Conservation (phyloP, 2,797 vertebrate species). For the Neosilurus hyrtlii region DNA sequence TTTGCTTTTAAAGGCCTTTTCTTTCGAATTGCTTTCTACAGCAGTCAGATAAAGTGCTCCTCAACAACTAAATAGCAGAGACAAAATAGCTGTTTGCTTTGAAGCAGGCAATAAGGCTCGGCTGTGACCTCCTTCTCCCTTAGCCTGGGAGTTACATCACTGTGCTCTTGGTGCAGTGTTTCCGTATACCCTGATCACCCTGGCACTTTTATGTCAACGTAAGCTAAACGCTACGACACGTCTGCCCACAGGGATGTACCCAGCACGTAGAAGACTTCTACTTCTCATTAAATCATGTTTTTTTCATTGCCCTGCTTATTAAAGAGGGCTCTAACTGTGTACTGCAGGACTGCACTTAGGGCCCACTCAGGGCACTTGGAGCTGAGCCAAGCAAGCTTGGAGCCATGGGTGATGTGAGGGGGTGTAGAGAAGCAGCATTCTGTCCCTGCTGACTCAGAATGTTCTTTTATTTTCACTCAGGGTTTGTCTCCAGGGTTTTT, state of each 20-base stretch:
- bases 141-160: slow-evolving; percentile 45
- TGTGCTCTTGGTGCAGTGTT: not conserved
- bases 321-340: slow-evolving; percentile 29
- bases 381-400: slow-evolving; percentile 31
- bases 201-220: slow-evolving; percentile 26
- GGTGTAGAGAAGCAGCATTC: slow-evolving; percentile 33
- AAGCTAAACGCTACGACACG: slow-evolving; percentile 26
- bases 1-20: slow-evolving; percentile 41
- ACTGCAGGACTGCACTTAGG: slow-evolving; percentile 33
- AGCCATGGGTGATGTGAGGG: slow-evolving; percentile 33
- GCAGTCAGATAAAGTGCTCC: slow-evolving; percentile 46
- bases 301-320: slow-evolving; percentile 43
- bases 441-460: slow-evolving; percentile 38
- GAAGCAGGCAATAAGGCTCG: slow-evolving; percentile 44
- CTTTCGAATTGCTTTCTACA: slow-evolving; percentile 51
- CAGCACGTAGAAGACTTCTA: slow-evolving; percentile 11
- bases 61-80: slow-evolving; percentile 46
- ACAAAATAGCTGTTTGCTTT: slow-evolving; percentile 45
- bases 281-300: slow-evolving; percentile 22
- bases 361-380: slow-evolving; percentile 46
- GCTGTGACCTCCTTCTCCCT: slow-evolving; percentile 40
- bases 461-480: slow-evolving; percentile 39
- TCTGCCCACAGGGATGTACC: slow-evolving; percentile 31
- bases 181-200: not conserved
- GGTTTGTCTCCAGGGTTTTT: slow-evolving; percentile 30